Evolutionary conservation across 1,140 invertebrate genomes (phyloP), one percentile per base, ranked within the genome.

Genomic region (Hetaerina americana): DNA sequence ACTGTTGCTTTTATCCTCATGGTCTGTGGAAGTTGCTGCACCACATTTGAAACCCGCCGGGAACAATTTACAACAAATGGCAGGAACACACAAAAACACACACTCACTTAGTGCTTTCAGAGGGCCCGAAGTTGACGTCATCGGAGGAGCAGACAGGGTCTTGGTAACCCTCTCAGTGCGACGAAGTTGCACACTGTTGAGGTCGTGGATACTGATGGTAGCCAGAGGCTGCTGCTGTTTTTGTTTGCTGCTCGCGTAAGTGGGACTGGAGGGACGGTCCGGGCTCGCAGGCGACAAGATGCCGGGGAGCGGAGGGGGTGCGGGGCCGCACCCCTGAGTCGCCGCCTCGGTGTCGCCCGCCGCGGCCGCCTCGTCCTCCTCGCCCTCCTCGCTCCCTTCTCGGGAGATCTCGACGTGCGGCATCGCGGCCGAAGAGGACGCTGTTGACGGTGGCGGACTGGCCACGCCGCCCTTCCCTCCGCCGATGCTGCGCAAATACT

Each of bases 401-500:
- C 72, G 72, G 66, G 68, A 72, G 1, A 69, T 72, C 22, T 68
- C 73, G n/a, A 69, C 73, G 22, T 73, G 74, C 71, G 57, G 67
- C n/a, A 25, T 66, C 28, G 5, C 70, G 66, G n/a, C 76, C 78
- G 26, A 77, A 75, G 73, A 73, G 74, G 24, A 76, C 72, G 69
- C 75, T 74, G 40, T 27, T n/a, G 72, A 71, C 10, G 66, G 57
- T 5, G 67, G 40, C n/a, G 22, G 72, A 22, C 66, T 75, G 69
- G 66, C 75, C 18, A 25, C 40, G 68, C 66, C 49, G n/a, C n/a
- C n/a, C n/a, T n/a, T n/a, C 72, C 70, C 85, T 80, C 87, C 87
- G 79, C 87, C 86, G 79, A 94, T 91, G 78, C 90, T 92, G 76
- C 89, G 88, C 72, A 96, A 83, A 81, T 96, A 96, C 80, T 96